Evolutionary conservation across 2,113 vertebrate genomes (phyloP), one percentile per base, ranked within the genome.

Genomic region (Platichthys flesus): DNA sequence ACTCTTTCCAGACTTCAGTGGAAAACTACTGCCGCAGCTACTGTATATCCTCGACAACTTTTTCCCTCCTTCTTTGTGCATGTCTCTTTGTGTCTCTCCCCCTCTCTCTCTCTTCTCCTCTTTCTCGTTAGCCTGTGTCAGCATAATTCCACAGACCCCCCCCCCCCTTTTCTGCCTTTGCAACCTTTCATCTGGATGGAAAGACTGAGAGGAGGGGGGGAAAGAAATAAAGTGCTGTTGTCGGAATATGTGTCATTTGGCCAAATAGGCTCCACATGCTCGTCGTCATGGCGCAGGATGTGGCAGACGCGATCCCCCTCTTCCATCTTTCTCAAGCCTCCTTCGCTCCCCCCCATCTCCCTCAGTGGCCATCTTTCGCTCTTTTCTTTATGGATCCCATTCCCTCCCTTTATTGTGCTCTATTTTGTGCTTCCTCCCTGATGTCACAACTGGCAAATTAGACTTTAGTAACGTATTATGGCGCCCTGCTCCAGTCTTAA

Each of bases 161-260:
- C 73, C 16, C 47, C 79, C 79, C 81, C n/a, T 64, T 52, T 67
- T 64, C 63, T 47, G 74, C 79, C 74, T 85, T 67, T 74, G 20
- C 9, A 70, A 81, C 84, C 63, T 85, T 74, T 87, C 45, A 35
- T 84, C 67, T 75, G 72, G 79, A 86, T 86, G 89, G 89, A 90
- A 88, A 88, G 56, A 85, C 71, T 88, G 85, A 90, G 74, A 71
- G 28, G 47, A 67, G 54, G 35, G 49, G 60, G 14, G 2, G 21
- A 6, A 57, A 57, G 37, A 57, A 71, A 82, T 65, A 31, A 68
- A 76, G 63, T 54, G 74, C 58, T 74, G 67, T 80, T 81, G 67
- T 78, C 86, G 76, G 84, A 85, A 91, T 88, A 79, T 90, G 83
- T 93, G 92, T 92, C 92, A 91, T 79, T 90, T 88, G 88, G 91